Conservation (phyloP, 2,888 invertebrate genomes). For the Napeogenes sylphis region DNA sequence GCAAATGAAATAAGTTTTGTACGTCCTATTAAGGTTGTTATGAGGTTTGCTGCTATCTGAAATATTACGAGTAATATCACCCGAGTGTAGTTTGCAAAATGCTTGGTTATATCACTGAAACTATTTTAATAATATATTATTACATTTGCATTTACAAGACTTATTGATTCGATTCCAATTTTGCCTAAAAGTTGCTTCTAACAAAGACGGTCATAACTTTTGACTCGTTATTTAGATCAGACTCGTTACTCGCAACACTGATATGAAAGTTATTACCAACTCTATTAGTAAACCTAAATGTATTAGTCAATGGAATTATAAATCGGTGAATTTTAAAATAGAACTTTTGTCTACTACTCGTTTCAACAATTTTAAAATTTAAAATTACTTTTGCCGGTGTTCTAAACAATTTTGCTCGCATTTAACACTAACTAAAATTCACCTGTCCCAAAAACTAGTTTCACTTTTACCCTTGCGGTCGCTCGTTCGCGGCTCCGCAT, state of each 20-base stretch:
- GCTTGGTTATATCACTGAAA: neutral
- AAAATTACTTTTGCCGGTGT: slow-evolving; percentile 16
- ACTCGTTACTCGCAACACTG: too few relatives aligned
- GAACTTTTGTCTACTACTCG: neutral
- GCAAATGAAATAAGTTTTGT: slow-evolving; percentile 19
- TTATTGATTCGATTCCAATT: too few relatives aligned
- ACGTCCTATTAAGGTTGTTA: slow-evolving; percentile 15
- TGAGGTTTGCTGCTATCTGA: slow-evolving; percentile 7
- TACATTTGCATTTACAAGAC: neutral
- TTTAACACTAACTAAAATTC: slow-evolving; percentile 30
- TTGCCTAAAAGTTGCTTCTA: too few relatives aligned
- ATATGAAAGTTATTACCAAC: too few relatives aligned
- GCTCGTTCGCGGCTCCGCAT: slow-evolving; percentile 18
- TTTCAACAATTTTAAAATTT: slow-evolving; percentile 18
- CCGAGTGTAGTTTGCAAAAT: neutral
- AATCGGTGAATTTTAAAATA: slow-evolving; percentile 1
- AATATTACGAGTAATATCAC: neutral
- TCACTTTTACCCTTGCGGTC: slow-evolving; percentile 30
- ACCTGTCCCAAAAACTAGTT: slow-evolving; percentile 32
- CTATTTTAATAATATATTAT: neutral
- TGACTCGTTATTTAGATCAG: too few relatives aligned
- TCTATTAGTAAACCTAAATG: too few relatives aligned
- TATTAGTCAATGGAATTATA: neutral
- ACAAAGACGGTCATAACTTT: too few relatives aligned
- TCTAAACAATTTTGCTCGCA: slow-evolving; percentile 30